Conservation (phyloP, 2,113 vertebrate genomes). For the Crocuta crocuta region DNA sequence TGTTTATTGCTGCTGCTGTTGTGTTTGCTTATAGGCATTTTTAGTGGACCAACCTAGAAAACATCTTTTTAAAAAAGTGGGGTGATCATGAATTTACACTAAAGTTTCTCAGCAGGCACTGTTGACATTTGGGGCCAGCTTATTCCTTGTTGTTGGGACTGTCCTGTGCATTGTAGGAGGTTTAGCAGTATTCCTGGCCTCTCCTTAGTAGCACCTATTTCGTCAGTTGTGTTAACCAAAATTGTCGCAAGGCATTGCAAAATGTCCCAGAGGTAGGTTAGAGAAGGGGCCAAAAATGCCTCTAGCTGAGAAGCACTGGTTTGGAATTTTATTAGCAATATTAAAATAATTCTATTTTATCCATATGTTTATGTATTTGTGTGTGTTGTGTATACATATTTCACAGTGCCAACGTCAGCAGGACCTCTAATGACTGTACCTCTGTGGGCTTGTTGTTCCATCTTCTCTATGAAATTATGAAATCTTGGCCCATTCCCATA, state of each 20-base stretch:
- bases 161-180: not conserved
- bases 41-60: not conserved
- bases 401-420: not conserved
- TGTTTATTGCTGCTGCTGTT: not conserved
- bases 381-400: not conserved
- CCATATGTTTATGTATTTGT: not conserved
- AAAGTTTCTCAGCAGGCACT: not conserved
- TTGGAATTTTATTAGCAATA: not conserved
- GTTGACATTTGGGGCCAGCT: not conserved
- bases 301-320: not conserved
- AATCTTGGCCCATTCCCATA: not conserved
- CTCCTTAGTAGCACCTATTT: not conserved
- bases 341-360: not conserved
- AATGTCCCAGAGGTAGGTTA: not conserved
- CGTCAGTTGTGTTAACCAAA: not conserved
- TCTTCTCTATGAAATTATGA: constrained; percentile 17
- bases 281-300: not conserved
- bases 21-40: not conserved
- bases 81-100: not conserved
- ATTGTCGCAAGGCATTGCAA: not conserved
- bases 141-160: not conserved
- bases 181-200: not conserved
- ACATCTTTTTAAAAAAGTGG: not conserved
- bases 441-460: not conserved
- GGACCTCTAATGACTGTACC: not conserved